Base-by-base conservation (phyloP, 2,113 vertebrate species). In the Varanus salvator region DNA sequence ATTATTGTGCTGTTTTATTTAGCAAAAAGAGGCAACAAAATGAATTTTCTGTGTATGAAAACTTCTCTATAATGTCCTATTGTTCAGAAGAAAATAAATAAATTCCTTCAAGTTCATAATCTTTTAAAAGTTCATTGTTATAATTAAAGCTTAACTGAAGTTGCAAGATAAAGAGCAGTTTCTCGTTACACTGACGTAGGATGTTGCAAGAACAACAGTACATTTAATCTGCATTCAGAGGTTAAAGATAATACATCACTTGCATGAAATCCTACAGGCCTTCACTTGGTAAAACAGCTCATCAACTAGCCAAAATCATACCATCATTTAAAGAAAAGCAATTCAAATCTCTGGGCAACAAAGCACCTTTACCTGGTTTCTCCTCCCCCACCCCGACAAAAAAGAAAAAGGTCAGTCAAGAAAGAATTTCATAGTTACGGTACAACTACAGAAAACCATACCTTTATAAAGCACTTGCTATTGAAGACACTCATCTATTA, bases 21-120 rank as follows among this genome's bases (percentile, higher is more conserved):
- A 98, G 97, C 96, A 98, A 98, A 98, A 97, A 98, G 97, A 97
- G 97, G 98, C 97, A 97, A 98, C 98, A 97, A 96, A 98, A 98
- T 95, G 98, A 98, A 97, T 98, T 98, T 97, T 97, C 98, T 98
- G 97, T 98, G 98, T 99, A 98, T 98, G 97, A 98, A 98, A 98
- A 97, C 97, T 98, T 98, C 97, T 98, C 97, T 98, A 98, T 98
- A 99, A 98, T 98, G 98, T 99, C 98, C 97, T 98, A 98, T 97
- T 98, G 97, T 97, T 97, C 95, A 95, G 97, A 97, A 96, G 93
- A 93, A 96, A 96, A 97, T 94, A 96, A 96, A 97, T 94, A 97
- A 97, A 97, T 98, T 97, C 96, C 96, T 92, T 96, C 96, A 94
- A 83, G 94, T 90, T 94, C 94, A 57, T 93, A 88, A 75, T 81